Conservation (phyloP, 1,140 invertebrate species). For the Heterodera schachtii region DNA sequence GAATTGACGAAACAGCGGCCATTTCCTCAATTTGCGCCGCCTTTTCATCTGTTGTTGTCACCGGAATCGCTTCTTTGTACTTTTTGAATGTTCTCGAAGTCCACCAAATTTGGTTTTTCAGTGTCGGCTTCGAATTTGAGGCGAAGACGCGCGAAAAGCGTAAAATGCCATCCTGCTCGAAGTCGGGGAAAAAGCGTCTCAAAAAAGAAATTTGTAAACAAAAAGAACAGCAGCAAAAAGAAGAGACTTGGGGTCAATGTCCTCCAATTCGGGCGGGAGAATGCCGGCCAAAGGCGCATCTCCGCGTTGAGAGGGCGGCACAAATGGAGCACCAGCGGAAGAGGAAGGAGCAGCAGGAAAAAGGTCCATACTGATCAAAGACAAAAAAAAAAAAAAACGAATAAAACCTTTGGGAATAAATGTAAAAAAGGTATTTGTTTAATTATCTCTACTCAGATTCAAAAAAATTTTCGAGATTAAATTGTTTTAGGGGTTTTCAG, state of each 20-base stretch:
- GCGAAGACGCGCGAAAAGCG: constrained; percentile 63
- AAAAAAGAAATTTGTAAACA: constrained; percentile 20
- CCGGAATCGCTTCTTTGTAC: not conserved
- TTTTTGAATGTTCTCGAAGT: constrained; percentile 58
- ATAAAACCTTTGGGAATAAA: no score
- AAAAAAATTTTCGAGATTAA: no score
- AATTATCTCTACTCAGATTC: no score
- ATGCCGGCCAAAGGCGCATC: constrained; percentile 60
- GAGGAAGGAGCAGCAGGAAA: not conserved
- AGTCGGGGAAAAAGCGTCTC: constrained; percentile 57
- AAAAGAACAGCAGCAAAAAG: constrained; percentile 23
- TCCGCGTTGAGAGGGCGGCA: constrained; percentile 53
- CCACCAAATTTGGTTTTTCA: constrained; percentile 63
- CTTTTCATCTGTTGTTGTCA: not conserved
- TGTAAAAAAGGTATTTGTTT: no score
- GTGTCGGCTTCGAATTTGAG: constrained; percentile 50
- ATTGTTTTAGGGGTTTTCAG: no score
- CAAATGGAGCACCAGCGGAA: constrained; percentile 30
- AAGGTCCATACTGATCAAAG: no score
- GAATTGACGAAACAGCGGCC: constrained; percentile 13
- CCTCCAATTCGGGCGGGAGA: constrained; percentile 53
- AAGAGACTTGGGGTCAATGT: constrained; percentile 59
- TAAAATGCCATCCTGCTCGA: constrained; percentile 49
- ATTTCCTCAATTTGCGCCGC: constrained; percentile 3
- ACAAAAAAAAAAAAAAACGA: no score